phyloP scores from a whole-genome alignment of 2,888 invertebrate genomes.

The Argyresthia goedartella region DNA sequence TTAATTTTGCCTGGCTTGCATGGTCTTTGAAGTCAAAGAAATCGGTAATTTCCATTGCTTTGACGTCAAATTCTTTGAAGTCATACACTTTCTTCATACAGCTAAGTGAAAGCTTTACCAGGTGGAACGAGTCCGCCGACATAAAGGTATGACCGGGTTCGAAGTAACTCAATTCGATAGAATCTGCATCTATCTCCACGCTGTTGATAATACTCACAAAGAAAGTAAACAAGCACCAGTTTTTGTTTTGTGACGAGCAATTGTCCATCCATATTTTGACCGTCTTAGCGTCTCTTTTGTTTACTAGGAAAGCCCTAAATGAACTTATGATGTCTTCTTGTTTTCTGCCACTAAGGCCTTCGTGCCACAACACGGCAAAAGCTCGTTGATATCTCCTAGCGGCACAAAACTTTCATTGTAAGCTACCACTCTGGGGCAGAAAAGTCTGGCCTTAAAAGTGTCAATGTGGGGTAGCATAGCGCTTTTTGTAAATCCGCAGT shows the following conservation, averaged over 20 bases:
- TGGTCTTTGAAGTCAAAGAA: no score
- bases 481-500: conserved; percentile 12
- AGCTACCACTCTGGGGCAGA: conserved; percentile 7
- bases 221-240: conserved; percentile 8
- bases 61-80: conserved; percentile 10
- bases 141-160: conserved; percentile 11
- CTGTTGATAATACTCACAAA: conserved; percentile 7
- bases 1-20: no score
- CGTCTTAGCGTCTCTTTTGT: neutral
- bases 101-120: conserved; percentile 9
- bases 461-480: conserved; percentile 11
- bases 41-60: no score
- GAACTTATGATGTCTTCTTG: neutral
- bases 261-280: conserved; percentile 7
- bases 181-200: conserved; percentile 6
- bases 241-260: conserved; percentile 8
- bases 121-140: conserved; percentile 10
- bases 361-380: neutral
- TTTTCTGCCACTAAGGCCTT: neutral
- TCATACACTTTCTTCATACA: conserved; percentile 11
- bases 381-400: no score
- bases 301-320: neutral
- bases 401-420: neutral
- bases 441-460: conserved; percentile 8
- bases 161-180: conserved; percentile 9